phyloP scores from a whole-genome alignment of 2,113 vertebrate genomes.

The Crotophaga sulcirostris region DNA sequence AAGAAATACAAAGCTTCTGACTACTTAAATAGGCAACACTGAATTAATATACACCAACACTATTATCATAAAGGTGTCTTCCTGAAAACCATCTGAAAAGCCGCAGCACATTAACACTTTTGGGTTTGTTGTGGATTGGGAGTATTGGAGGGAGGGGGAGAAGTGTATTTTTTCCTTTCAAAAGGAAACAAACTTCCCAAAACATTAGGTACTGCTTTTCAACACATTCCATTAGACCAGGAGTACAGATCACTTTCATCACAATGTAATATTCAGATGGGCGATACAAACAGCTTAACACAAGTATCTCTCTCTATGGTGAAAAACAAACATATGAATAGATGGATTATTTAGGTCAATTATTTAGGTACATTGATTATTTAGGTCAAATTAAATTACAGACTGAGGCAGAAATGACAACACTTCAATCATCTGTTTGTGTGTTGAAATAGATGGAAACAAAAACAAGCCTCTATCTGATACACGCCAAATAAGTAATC shows the following conservation, averaged over 20 bases:
- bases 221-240: background rate
- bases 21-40: background rate
- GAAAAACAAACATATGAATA: background rate
- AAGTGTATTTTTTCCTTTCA: background rate
- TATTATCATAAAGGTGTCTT: background rate
- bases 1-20: background rate
- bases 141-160: fast-evolving
- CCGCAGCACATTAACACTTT: background rate
- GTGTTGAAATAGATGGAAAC: background rate
- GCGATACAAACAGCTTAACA: background rate
- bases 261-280: background rate
- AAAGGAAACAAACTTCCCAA: background rate
- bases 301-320: background rate
- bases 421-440: background rate
- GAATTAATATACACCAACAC: background rate
- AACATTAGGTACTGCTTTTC: background rate
- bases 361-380: background rate
- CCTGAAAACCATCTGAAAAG: background rate
- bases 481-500: background rate
- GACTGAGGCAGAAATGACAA: background rate
- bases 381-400: background rate
- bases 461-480: background rate
- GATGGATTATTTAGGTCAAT: background rate
- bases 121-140: background rate
- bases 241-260: background rate